Percentiles rank a stretch among this genome's conserved stretches.
Evolutionary conservation across 2,888 invertebrate genomes (phyloP).

Genomic region (Marronus borbonicus): DNA sequence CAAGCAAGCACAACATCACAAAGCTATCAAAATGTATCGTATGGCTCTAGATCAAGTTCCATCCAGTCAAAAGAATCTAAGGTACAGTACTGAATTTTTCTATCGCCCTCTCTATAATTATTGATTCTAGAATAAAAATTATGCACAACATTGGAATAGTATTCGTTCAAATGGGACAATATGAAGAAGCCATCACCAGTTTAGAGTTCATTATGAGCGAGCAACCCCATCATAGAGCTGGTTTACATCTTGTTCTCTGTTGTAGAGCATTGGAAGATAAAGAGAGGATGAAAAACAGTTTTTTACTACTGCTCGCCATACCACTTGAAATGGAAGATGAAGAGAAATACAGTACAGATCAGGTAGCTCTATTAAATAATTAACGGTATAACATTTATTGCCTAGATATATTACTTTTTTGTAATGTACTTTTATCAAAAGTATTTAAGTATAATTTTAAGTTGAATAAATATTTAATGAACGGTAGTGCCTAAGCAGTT

Average conservation of each 20-base stretch:
- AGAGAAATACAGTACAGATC: slow-evolving; percentile 76
- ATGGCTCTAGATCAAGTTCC: slow-evolving; percentile 99
- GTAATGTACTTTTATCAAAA: no score
- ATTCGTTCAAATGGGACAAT: slow-evolving; percentile 96
- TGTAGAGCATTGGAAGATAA: slow-evolving; percentile 92
- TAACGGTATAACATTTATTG: no score
- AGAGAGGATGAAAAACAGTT: slow-evolving; percentile 94
- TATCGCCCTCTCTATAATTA: background rate
- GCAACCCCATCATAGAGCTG: slow-evolving; percentile 82
- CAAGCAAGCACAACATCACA: slow-evolving; percentile 92
- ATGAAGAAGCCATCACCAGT: slow-evolving; percentile 95
- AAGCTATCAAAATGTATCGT: slow-evolving; percentile 97
- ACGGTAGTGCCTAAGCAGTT: no score
- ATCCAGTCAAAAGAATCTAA: slow-evolving; percentile 92
- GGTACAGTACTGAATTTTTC: slow-evolving; percentile 70
- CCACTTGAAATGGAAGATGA: slow-evolving; percentile 89
- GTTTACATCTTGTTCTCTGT: slow-evolving; percentile 91
- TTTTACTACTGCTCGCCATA: slow-evolving; percentile 90
- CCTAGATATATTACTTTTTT: no score
- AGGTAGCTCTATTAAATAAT: slow-evolving; percentile 57
- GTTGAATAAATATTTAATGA: no score
- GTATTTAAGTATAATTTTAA: no score
- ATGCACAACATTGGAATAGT: slow-evolving; percentile 98
- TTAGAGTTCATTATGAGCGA: slow-evolving; percentile 99
- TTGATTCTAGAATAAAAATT: slow-evolving; percentile 85